Evolutionary conservation across 2,888 invertebrate species (phyloP), one percentile per base, ranked within the genome.

Genomic region (Hylaea fasciaria): DNA sequence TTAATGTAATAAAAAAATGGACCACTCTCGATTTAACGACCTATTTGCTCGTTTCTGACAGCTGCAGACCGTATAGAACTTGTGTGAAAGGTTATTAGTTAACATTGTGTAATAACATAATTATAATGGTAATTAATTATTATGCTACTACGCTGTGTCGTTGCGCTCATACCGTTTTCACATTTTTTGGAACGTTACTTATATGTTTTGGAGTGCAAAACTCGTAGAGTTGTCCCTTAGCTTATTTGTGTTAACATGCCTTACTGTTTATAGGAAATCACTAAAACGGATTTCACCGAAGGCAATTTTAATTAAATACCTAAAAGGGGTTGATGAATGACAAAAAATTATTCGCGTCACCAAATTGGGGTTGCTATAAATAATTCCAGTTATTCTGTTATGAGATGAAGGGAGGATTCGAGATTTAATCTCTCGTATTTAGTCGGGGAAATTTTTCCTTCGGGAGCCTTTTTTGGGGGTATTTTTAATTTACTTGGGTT

Each of bases 281-380:
- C n/a, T 7, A n/a, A 47, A 57, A 57, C 51, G 29, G 52, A 52
- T 56, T 48, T 48, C 52, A 44, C 44, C 61, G 22, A 52, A 56
- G 35, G 47, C 55, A 48, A 57, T 62, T 59, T 57, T 57, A 60
- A 52, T 64, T 62, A 60, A 64, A 64, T 51, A 39, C 59, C 45
- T 43, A 43, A 46, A 62, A 49, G 49, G 61, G 57, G 28, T 29
- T 58, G 64, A 64, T 59, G 51, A 62, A 64, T 64, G 62, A 51
- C 52, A 48, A 65, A 54, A 64, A 66, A 22, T 50, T 58, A 63
- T 54, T 58, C 56, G 28, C 13, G 56, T 51, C 56, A 43, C 51
- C 55, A 48, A 59, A 56, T 52, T 52, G 43, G 54, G 57, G 57
- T 62, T 50, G 50, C 50, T 41, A 57, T 52, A 56, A 59, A 63